Evolutionary conservation across 2,113 vertebrate species (phyloP).

Genomic region (Ramphastos sulfuratus): DNA sequence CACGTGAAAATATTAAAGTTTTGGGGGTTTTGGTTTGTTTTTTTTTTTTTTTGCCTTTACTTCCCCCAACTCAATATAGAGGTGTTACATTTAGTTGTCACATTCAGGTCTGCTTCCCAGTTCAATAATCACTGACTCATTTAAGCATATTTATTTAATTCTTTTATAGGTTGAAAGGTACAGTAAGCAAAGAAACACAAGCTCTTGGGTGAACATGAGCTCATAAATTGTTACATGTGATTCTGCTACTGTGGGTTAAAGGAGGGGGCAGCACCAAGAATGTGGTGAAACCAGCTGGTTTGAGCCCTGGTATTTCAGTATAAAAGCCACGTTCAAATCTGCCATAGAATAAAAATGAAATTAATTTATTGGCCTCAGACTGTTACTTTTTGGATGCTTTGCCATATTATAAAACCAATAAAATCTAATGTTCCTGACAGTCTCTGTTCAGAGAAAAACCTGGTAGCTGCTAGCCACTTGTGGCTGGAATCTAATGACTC

Average conservation of each 20-base stretch:
- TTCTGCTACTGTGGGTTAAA: conserved; percentile 44
- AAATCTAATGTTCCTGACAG: neutral
- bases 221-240: neutral
- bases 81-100: neutral
- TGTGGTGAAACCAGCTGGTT: conserved; percentile 32
- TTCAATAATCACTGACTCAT: conserved; percentile 2
- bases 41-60: neutral
- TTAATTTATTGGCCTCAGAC: neutral
- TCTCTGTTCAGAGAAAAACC: neutral
- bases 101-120: neutral
- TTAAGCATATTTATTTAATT: neutral
- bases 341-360: neutral
- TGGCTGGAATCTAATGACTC: neutral
- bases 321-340: neutral
- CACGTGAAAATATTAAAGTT: neutral
- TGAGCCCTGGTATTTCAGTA: conserved; percentile 16
- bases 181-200: neutral
- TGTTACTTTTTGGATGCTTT: neutral
- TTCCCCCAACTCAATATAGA: neutral
- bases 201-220: neutral
- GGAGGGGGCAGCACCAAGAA: conserved; percentile 19
- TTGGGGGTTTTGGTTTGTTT: too few relatives aligned
- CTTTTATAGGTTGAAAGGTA: neutral
- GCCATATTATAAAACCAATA: neutral
- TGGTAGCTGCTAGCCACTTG: neutral